phyloP scores from a whole-genome alignment of 1,140 invertebrate species.

The Wasmannia auropunctata region DNA sequence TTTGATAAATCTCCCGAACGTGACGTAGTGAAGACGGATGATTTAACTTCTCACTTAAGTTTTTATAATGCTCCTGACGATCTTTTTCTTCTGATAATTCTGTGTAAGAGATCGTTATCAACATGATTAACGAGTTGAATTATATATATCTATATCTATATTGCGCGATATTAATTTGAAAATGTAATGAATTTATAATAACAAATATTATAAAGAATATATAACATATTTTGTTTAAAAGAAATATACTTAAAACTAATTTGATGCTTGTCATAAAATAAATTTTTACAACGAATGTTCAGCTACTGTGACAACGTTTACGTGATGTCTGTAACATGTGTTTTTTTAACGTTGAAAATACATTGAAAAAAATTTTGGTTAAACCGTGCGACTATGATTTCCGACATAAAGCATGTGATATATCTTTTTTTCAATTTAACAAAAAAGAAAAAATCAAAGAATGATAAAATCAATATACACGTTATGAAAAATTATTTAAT shows the following conservation, averaged over 20 bases:
- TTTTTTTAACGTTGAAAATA: neutral
- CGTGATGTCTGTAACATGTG: neutral
- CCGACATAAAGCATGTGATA: neutral
- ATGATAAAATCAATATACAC: neutral
- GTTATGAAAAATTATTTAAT: neutral
- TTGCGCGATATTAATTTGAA: neutral
- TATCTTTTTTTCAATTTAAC: neutral
- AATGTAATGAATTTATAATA: neutral
- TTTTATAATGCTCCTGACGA: neutral
- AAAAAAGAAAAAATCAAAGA: neutral
- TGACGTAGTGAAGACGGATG: neutral
- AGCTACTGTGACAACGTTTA: neutral
- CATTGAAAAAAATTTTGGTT: neutral
- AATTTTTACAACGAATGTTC: neutral
- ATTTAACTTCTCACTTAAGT: neutral
- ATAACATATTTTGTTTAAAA: neutral
- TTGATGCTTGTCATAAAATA: neutral
- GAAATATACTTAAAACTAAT: conserved; percentile 12
- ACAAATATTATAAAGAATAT: neutral
- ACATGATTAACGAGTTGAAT: neutral
- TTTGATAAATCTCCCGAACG: neutral
- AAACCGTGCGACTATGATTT: neutral
- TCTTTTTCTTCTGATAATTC: neutral
- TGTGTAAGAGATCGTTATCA: neutral
- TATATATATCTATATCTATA: neutral